Evolutionary conservation across 2,113 vertebrate genomes (phyloP).

Genomic region (Athene noctua): DNA sequence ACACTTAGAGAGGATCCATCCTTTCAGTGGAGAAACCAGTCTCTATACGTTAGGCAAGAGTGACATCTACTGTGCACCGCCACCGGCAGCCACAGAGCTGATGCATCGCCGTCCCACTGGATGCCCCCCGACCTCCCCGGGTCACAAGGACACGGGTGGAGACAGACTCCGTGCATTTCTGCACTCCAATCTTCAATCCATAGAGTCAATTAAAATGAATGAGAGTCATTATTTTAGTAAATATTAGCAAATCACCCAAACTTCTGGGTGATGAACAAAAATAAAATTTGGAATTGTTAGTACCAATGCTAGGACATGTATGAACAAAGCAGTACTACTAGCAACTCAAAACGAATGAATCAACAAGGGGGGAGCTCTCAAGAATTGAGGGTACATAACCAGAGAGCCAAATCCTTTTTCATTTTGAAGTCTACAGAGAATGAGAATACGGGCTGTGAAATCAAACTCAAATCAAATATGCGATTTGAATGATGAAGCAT

Average conservation of each 20-base stretch:
- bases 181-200: neutral
- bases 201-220: neutral
- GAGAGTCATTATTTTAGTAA: neutral
- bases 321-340: neutral
- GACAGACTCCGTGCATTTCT: neutral
- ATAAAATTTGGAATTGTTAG: neutral
- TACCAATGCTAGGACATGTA: neutral
- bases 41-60: neutral
- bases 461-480: neutral
- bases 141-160: rapidly evolving
- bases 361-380: neutral
- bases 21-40: neutral
- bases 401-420: neutral
- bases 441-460: neutral
- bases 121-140: rapidly evolving
- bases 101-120: rapidly evolving
- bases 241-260: neutral
- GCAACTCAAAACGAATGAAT: neutral
- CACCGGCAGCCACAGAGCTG: rapidly evolving
- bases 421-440: neutral
- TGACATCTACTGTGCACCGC: conserved; percentile 35
- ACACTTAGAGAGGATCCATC: neutral
- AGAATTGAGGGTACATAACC: rapidly evolving
- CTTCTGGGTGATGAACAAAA: neutral
- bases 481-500: neutral